Evolutionary conservation across 2,113 vertebrate species (phyloP).

Genomic region (Centropristis striata): DNA sequence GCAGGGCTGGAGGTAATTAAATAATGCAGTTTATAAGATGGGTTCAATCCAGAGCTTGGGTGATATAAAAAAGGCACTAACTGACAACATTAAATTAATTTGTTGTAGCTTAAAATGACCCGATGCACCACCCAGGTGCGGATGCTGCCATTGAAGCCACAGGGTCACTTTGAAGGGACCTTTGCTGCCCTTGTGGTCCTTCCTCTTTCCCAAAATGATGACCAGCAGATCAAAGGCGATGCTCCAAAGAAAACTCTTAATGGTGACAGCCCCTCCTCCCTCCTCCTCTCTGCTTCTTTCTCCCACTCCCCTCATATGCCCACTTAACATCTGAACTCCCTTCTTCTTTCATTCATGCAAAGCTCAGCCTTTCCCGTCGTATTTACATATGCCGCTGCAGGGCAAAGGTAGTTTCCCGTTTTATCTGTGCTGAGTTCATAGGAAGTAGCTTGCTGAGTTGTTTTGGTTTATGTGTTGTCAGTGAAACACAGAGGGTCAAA

Average conservation of each 20-base stretch:
- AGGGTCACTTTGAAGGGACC: conserved; percentile 63
- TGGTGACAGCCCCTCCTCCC: conserved; percentile 32
- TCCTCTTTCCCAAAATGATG: conserved; percentile 70
- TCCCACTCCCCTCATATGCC: conserved; percentile 53
- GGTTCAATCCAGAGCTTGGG: neutral
- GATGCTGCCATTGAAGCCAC: conserved; percentile 39
- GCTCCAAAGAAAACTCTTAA: conserved; percentile 69
- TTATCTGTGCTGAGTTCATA: conserved; percentile 74
- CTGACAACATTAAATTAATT: neutral
- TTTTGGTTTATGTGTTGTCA: conserved; percentile 87
- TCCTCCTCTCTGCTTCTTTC: conserved; percentile 25
- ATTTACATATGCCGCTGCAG: conserved; percentile 74
- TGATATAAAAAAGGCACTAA: neutral
- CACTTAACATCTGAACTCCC: conserved; percentile 82
- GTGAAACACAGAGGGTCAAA: conserved; percentile 88
- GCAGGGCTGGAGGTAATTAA: neutral
- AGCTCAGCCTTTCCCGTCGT: conserved; percentile 70
- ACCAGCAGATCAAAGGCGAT: conserved; percentile 81
- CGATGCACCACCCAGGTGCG: conserved; percentile 41
- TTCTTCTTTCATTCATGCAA: conserved; percentile 69
- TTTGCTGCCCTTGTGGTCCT: conserved; percentile 54
- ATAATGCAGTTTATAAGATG: neutral
- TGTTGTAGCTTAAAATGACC: conserved; percentile 28
- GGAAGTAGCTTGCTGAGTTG: conserved; percentile 84
- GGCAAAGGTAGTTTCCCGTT: conserved; percentile 66